Evolutionary conservation across 1,140 invertebrate species (phyloP).

Genomic region (Mya arenaria): DNA sequence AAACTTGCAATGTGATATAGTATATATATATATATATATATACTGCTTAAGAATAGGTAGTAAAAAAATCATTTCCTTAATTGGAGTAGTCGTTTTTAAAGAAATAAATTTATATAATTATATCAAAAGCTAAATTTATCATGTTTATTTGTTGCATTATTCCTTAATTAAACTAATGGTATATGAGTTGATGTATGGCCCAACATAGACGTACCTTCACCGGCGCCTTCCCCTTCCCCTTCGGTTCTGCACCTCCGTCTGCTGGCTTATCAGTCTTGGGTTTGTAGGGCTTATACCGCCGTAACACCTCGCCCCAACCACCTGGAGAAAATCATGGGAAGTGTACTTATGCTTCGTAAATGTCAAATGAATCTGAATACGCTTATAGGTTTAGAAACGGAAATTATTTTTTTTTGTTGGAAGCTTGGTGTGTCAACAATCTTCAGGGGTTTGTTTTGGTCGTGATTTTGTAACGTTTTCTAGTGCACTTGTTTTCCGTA

Average conservation of each 20-base stretch:
- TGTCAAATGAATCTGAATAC: not conserved
- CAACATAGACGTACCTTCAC: too few relatives aligned
- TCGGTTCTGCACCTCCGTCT: not conserved
- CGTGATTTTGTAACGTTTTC: too few relatives aligned
- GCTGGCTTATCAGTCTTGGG: constrained; percentile 54
- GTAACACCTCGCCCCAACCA: constrained; percentile 62
- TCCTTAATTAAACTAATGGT: too few relatives aligned
- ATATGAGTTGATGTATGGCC: too few relatives aligned
- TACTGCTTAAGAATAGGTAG: too few relatives aligned
- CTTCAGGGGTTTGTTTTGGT: not conserved
- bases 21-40: too few relatives aligned
- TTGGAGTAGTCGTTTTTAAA: too few relatives aligned
- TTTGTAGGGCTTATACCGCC: constrained; percentile 44
- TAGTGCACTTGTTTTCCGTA: not conserved
- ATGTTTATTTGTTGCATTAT: too few relatives aligned
- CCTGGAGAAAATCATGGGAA: not conserved
- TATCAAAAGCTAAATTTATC: too few relatives aligned
- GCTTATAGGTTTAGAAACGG: not conserved
- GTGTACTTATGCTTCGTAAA: not conserved
- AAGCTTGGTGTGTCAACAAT: not conserved
- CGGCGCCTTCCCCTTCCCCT: constrained; percentile 19
- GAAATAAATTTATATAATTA: too few relatives aligned
- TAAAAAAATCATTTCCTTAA: too few relatives aligned
- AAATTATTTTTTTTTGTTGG: not conserved
- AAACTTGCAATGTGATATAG: too few relatives aligned